phyloP scores from a whole-genome alignment of 2,113 vertebrate species.

The Podarcis muralis region DNA sequence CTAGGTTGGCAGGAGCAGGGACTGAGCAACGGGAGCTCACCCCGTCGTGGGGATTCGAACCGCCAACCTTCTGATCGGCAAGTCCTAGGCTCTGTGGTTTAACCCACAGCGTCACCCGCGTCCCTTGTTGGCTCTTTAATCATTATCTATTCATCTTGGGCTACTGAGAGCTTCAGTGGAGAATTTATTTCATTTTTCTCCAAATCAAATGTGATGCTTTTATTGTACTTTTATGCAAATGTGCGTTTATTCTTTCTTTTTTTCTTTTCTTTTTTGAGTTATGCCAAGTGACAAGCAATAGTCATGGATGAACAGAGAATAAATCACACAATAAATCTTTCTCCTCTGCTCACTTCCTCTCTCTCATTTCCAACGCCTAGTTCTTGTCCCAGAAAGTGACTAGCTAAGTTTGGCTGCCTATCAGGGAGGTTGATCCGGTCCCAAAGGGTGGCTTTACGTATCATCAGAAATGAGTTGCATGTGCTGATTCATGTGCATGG shows the following conservation, averaged over 20 bases:
- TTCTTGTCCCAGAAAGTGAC: constrained; percentile 41
- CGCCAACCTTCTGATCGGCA: too few relatives aligned
- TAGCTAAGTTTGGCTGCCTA: constrained; percentile 28
- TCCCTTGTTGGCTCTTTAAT: neutral
- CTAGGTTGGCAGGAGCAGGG: too few relatives aligned
- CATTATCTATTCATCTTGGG: constrained; percentile 46
- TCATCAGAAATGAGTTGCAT: too few relatives aligned
- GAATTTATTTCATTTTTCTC: constrained; percentile 51
- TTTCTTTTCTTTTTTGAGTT: constrained; percentile 36
- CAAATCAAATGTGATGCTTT: constrained; percentile 63
- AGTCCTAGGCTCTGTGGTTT: too few relatives aligned
- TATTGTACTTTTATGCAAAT: constrained; percentile 62
- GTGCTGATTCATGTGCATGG: too few relatives aligned
- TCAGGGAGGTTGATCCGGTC: constrained; percentile 31
- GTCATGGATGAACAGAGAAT: neutral
- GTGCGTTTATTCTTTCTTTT: constrained; percentile 30
- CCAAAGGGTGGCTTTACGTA: neutral
- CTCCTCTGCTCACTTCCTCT: neutral
- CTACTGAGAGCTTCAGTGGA: constrained; percentile 48
- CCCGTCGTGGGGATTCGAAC: too few relatives aligned
- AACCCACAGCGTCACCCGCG: too few relatives aligned
- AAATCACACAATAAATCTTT: constrained; percentile 33
- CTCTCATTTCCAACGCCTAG: constrained; percentile 25
- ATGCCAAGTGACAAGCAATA: constrained; percentile 38
- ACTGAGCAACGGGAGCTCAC: too few relatives aligned